Percentiles rank a stretch among this genome's conserved stretches.
Conservation (phyloP, 2,888 invertebrate species). For the Platycnemis pennipes region DNA sequence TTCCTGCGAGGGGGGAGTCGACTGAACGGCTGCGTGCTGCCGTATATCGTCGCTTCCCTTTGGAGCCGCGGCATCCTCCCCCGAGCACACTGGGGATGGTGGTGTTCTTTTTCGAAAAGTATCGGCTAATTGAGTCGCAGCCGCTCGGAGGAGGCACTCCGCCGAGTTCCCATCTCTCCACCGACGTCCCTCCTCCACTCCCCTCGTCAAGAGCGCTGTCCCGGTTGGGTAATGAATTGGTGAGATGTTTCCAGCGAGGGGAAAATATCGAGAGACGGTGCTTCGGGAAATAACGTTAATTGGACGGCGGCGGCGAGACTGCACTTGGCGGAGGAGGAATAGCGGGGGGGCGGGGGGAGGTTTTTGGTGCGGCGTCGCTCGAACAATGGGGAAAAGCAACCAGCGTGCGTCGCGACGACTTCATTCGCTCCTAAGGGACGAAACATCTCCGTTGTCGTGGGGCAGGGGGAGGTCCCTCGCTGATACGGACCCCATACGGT, state of each 20-base stretch:
- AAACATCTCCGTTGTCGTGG: not conserved
- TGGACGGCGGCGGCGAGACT: not conserved
- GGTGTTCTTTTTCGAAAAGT: not conserved
- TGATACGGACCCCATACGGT: not conserved
- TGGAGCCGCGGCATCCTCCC: not conserved
- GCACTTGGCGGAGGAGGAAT: not conserved
- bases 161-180: not conserved
- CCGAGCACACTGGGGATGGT: not conserved
- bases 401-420: too few species aligned
- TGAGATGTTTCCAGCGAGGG: not conserved
- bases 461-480: not conserved
- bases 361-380: not conserved
- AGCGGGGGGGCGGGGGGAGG: not conserved
- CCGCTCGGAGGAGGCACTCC: not conserved
- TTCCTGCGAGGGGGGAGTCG: not conserved
- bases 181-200: not conserved
- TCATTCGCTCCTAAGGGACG: not conserved
- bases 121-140: slow-evolving; percentile 9
- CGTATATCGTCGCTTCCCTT: not conserved
- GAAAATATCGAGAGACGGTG: not conserved
- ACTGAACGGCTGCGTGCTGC: not conserved
- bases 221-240: not conserved
- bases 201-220: not conserved
- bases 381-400: not conserved
- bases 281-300: slow-evolving; percentile 23